phyloP scores from a whole-genome alignment of 2,888 invertebrate genomes.

The Sceliomorpha sp. region DNA sequence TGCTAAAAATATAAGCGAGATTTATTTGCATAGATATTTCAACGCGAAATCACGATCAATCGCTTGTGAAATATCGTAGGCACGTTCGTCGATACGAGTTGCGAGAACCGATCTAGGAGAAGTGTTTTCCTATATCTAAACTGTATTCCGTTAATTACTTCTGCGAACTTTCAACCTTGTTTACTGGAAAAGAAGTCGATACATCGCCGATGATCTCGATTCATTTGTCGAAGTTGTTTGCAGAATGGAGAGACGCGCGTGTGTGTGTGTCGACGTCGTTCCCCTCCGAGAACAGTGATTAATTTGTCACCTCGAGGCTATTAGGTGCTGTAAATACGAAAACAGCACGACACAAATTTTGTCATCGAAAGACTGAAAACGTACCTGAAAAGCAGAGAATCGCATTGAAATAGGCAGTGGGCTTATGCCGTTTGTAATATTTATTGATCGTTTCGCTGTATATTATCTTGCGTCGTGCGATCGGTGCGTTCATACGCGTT shows the following conservation, averaged over 20 bases:
- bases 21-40: too few species aligned
- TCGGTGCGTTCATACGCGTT: neutral
- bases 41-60: neutral
- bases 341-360: conserved; percentile 34
- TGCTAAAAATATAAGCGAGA: too few species aligned
- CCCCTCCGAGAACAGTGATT: too few species aligned
- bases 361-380: conserved; percentile 72
- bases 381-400: conserved; percentile 68
- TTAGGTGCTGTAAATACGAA: too few species aligned
- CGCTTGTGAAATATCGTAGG: neutral
- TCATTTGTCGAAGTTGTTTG: too few species aligned
- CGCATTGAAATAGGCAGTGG: conserved; percentile 32
- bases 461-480: conserved; percentile 2
- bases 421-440: conserved; percentile 25
- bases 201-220: neutral
- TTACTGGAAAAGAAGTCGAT: neutral
- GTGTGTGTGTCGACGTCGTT: too few species aligned
- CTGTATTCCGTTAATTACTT: neutral
- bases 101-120: neutral
- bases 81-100: neutral
- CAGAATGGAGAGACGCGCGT: too few species aligned
- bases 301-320: too few species aligned
- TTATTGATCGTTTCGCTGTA: conserved; percentile 27
- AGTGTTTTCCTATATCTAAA: too few species aligned
- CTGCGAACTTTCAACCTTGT: neutral